These are phyloP conservation scores for Vombatus ursinus DNA, from an alignment of 2,113 vertebrate genomes.

Conservation along the genomic window DNA sequence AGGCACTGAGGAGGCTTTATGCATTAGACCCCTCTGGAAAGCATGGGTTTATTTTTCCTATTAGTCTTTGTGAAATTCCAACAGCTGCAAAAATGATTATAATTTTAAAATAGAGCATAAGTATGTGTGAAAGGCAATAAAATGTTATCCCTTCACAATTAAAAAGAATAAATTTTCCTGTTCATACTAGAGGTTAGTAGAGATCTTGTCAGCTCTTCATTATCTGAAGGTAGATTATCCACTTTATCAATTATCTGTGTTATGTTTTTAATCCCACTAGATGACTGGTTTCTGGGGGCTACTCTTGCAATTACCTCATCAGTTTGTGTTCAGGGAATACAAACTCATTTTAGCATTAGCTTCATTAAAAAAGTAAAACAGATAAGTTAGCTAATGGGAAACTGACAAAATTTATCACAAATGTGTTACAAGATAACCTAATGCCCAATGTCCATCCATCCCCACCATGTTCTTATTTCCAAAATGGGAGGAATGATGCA, in stretches of 20 bases:
- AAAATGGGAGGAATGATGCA: conserved; percentile 60
- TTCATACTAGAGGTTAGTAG: conserved; percentile 37
- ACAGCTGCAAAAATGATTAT: conserved; percentile 67
- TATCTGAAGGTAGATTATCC: background rate
- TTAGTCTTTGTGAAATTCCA: conserved; percentile 62
- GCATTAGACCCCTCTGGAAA: conserved; percentile 50
- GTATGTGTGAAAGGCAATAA: conserved; percentile 54
- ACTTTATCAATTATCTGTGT: background rate
- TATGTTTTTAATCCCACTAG: background rate
- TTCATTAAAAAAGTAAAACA: conserved; percentile 54
- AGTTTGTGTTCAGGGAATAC: conserved; percentile 6
- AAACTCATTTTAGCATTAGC: conserved; percentile 58
- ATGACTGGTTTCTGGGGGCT: background rate
- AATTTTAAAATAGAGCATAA: conserved; percentile 68
- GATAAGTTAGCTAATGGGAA: conserved; percentile 36
- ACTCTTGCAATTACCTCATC: conserved; percentile 29
- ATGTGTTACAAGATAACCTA: conserved; percentile 61
- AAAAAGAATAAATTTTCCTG: conserved; percentile 56
- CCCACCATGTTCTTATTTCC: conserved; percentile 55
- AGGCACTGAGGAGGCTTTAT: conserved; percentile 46
- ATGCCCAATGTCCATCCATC: conserved; percentile 53
- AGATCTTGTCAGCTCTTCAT: conserved; percentile 47
- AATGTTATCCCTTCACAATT: conserved; percentile 60
- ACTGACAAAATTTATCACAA: conserved; percentile 37
- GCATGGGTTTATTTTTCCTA: conserved; percentile 55